Evolutionary conservation across 1,140 invertebrate genomes (phyloP), one percentile per base, ranked within the genome.

Genomic region (Drosophila cardini): DNA sequence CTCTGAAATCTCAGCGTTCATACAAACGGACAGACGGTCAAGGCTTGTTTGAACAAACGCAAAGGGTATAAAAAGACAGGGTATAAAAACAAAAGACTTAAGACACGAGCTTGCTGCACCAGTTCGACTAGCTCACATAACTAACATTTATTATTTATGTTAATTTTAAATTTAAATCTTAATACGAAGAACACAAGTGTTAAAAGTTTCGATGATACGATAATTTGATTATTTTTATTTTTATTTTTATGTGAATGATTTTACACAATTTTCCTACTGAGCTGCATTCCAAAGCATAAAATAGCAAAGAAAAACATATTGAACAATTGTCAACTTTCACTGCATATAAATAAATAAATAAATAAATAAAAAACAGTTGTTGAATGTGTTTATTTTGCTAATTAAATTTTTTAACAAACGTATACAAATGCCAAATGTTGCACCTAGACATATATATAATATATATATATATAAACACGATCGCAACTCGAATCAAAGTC

Each of bases 371-470:
- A 26, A 26, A 30, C 16, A 26, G 64, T 56, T 69, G 62, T 60
- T 73, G 72, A 26, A 30, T 32, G 52, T 70, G 76, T 76, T 57
- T 72, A 75, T 56, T 67, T 68, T 56, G 65, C 65, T 69, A 82
- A 86, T 76, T 78, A 64, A 87, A 87, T 87, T 79, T 67, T 82
- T 86, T 79, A 82, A 73, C 83, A 53, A 79, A 45, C 71, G 18
- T n/a, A 11, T 26, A 36, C 58, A 70, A 63, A 43, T 62, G 58
- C 67, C 65, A 69, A 69, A 69, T 61, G 56, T 52, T 69, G 56
- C 67, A 62, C 16, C 61, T 45, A 36, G 30, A 84, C 60, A 46
- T 53, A 45, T 26, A 5, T 26, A 26, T 26, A 26, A 26, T 26
- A 26, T 4, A 26, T 26, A 26, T 26, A 26, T 26, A 4, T 26